Evolutionary conservation across 2,888 invertebrate species (phyloP).

Genomic region (Cartodere bifasciata): DNA sequence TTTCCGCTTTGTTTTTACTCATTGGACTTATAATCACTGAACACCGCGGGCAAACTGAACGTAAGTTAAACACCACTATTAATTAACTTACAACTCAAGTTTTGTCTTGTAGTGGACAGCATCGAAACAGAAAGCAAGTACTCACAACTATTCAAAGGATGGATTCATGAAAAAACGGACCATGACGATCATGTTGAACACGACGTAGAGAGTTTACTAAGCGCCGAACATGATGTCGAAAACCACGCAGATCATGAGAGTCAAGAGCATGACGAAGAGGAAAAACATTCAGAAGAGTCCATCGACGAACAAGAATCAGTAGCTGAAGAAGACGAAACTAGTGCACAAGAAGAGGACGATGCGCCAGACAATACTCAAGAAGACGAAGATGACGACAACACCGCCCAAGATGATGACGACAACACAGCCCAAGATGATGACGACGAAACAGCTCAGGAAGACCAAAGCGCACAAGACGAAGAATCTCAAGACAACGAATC

Average conservation of each 20-base stretch:
- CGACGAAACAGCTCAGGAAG: slow-evolving; percentile 23
- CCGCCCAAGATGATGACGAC: slow-evolving; percentile 23
- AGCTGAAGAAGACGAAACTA: slow-evolving; percentile 17
- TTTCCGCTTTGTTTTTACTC: slow-evolving; percentile 57
- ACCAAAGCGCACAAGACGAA: slow-evolving; percentile 29
- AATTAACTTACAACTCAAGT: neutral
- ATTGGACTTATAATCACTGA: slow-evolving; percentile 69
- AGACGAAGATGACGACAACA: slow-evolving; percentile 24
- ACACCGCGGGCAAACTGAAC: slow-evolving; percentile 64
- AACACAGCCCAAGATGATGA: slow-evolving; percentile 26
- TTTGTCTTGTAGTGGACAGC: slow-evolving; percentile 40
- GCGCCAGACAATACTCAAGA: slow-evolving; percentile 13
- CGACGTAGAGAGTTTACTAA: slow-evolving; percentile 20
- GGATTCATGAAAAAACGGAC: slow-evolving; percentile 51
- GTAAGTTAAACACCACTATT: slow-evolving; percentile 40
- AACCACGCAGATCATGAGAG: slow-evolving; percentile 21
- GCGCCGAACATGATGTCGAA: slow-evolving; percentile 41
- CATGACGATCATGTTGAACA: slow-evolving; percentile 25
- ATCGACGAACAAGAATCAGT: slow-evolving; percentile 17
- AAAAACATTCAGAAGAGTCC: slow-evolving; percentile 19
- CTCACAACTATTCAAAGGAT: slow-evolving; percentile 64
- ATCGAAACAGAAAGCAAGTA: slow-evolving; percentile 53
- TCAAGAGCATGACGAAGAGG: slow-evolving; percentile 25
- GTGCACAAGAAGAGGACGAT: slow-evolving; percentile 13
- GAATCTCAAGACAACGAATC: slow-evolving; percentile 21